Evolutionary conservation across 1,140 invertebrate genomes (phyloP), one percentile per base, ranked within the genome.

Genomic region (Gryon sp.): DNA sequence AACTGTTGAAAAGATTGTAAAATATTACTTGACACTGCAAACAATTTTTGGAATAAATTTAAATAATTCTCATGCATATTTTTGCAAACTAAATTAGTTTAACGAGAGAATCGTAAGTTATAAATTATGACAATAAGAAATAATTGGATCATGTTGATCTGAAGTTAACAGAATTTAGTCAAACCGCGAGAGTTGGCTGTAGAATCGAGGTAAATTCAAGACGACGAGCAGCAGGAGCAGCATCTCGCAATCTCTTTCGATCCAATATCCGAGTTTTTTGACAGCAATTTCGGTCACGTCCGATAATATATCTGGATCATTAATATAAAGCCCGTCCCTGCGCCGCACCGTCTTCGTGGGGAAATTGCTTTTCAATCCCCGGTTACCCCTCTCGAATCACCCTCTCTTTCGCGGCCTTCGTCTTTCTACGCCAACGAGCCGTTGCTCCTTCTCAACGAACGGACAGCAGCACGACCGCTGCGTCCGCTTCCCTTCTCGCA

Each of bases 271-370:
- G 88, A 88, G 83, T 88, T 89, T 89, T 89, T 89, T 89, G 88
- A 89, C 88, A 88, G 88, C 88, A 89, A 89, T 89, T 89, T 89
- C 87, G 88, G 88, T 89, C 88, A 89, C 88, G 88, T 89, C 88
- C 87, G 88, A 89, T 88, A 89, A 89, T 89, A 89, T 88, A 89
- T 89, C 86, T 88, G 87, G 87, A 89, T 89, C 87, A 89, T 89
- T 89, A 89, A 89, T 89, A 89, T 89, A 89, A 88, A 89, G 87
- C 87, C 84, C 82, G 80, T 75, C 83, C 82, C 57, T 52, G 79
- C 77, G 73, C 77, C 82, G 82, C 81, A 78, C 84, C 59, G 80
- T 84, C 82, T 84, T 85, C 81, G 84, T 86, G 87, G 84, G 88
- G 87, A 89, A 89, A 89, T 89, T 89, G 88, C 88, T 89, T 89